Conservation (phyloP, 2,113 vertebrate genomes). For the Solea solea region DNA sequence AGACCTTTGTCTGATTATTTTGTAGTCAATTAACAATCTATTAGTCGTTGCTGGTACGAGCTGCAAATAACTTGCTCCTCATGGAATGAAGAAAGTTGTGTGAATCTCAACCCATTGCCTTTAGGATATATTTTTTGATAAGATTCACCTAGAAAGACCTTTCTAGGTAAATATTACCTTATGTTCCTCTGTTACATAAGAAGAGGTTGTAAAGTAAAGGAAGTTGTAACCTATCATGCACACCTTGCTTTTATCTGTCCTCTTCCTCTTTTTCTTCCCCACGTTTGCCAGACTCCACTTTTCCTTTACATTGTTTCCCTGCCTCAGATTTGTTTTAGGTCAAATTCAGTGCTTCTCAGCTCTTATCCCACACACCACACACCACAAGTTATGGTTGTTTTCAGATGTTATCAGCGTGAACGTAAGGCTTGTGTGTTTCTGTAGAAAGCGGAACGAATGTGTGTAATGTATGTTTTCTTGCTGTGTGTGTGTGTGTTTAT, state of each 20-base stretch:
- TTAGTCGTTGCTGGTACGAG: no score
- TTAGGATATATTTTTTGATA: no score
- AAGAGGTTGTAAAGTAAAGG: neutral
- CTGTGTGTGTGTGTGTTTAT: constrained; percentile 63
- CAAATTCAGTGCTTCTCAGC: constrained; percentile 48
- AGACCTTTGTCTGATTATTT: no score
- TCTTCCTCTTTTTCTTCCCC: neutral
- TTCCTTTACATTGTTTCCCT: constrained; percentile 20
- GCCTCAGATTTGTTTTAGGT: constrained; percentile 52
- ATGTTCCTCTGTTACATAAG: neutral
- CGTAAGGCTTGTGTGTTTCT: constrained; percentile 45
- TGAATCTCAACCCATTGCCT: no score
- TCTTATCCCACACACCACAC: constrained; percentile 55
- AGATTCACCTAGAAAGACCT: neutral
- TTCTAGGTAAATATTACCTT: neutral
- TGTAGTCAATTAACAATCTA: no score
- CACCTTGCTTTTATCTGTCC: neutral
- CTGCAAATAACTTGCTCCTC: no score
- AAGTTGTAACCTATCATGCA: neutral
- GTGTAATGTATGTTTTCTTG: constrained; percentile 40
- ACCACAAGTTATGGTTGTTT: constrained; percentile 65
- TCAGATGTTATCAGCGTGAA: constrained; percentile 61
- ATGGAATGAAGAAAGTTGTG: no score
- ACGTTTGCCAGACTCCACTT: neutral
- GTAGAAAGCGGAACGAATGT: neutral